These are phyloP conservation scores for Mythimna vitellina DNA, from an alignment of 2,888 invertebrate species.

Conservation along the genomic window DNA sequence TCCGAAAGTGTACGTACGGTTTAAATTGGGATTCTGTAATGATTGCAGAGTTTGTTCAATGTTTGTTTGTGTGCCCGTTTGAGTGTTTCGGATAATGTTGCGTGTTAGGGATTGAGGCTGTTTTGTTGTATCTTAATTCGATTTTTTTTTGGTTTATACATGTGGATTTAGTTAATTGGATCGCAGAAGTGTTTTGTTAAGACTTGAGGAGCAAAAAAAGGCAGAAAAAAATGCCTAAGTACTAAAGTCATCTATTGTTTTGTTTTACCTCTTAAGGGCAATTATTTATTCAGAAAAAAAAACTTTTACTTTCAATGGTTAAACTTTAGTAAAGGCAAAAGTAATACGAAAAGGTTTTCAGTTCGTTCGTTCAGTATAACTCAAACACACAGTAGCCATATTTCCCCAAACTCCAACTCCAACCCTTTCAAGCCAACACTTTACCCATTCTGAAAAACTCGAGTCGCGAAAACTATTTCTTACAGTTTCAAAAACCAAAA, in stretches of 20 bases:
- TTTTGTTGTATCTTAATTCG: neutral
- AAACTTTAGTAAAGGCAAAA: conserved; percentile 21
- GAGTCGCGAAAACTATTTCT: conserved; percentile 66
- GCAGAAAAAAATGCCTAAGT: neutral
- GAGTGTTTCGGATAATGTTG: neutral
- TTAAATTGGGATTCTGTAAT: conserved; percentile 47
- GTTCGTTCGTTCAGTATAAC: conserved; percentile 1
- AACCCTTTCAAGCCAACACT: conserved; percentile 45
- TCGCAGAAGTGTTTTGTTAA: neutral
- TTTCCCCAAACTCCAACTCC: conserved; percentile 43
- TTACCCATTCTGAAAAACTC: conserved; percentile 60
- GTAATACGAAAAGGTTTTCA: conserved; percentile 1
- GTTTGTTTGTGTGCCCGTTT: conserved; percentile 15
- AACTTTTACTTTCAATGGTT: neutral
- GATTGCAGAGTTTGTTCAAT: conserved; percentile 14
- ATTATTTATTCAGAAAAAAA: no score
- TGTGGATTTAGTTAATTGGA: neutral
- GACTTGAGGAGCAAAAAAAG: neutral
- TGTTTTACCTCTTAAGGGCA: no score
- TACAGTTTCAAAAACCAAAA: conserved; percentile 73
- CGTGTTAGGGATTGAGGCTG: neutral
- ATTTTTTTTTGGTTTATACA: neutral
- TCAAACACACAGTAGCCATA: conserved; percentile 38
- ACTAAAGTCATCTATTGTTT: no score
- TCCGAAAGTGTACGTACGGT: conserved; percentile 11